Base-by-base conservation (phyloP, 2,113 vertebrate genomes). In the Mesoclemmys tuberculata region DNA sequence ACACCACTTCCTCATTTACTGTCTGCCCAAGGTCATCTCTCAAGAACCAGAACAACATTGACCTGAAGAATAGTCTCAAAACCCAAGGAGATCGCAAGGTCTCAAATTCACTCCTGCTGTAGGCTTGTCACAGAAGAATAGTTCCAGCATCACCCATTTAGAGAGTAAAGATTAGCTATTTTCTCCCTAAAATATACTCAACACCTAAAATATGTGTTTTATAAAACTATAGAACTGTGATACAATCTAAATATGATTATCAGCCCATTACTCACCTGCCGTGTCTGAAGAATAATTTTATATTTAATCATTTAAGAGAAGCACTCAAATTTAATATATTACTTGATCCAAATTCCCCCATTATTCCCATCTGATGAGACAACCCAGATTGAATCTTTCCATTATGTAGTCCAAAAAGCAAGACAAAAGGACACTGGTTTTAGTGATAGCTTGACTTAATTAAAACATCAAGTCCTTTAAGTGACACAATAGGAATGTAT, bases 381-480 rank as follows among this genome's bases (percentile, higher is more conserved):
- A 85, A 56, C 3, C 13, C 49, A 6, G n/a, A 16, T 26, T 80
- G 19, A 0, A 0, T 5, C 48, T 31, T 93, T 54, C 44, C n/a
- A 44, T 18, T 79, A 38, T 1, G 1, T 4, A 84, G 68, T 79
- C 31, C 41, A 82, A 88, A 89, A 5, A 46, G 24, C 11, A 41
- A 75, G 41, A 13, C 38, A 11, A 38, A 22, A 68, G 4, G 35
- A 41, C 74, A 77, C 24, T 77, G 13, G 74, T 77, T 77, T 46
- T 27, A n/a, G n/a, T n/a, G n/a, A n/a, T n/a, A n/a, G n/a, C n/a
- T n/a, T n/a, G n/a, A n/a, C n/a, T n/a, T n/a, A n/a, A n/a, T n/a
- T n/a, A n/a, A n/a, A 78, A 31, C 31, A 7, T 2, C 13, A 22
- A 85, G 88, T 16, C 77, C 64, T 90, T 51, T 84, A 94, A 61